Percentiles rank a stretch among this genome's conserved stretches.
phyloP scores from a whole-genome alignment of 1,140 invertebrate species.

The Orchesella cincta region DNA sequence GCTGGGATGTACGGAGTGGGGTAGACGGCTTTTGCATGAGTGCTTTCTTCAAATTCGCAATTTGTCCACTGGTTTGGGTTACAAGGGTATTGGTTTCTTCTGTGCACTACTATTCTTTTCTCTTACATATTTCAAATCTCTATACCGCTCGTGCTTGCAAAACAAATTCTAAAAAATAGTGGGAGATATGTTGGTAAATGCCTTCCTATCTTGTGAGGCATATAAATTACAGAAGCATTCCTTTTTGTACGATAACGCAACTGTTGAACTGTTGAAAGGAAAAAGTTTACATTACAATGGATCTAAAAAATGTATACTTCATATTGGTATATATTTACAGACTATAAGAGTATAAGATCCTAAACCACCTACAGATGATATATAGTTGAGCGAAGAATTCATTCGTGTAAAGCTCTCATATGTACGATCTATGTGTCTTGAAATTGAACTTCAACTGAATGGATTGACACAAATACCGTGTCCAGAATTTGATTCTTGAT shows the following conservation, averaged over 20 bases:
- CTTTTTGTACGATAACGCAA: neutral
- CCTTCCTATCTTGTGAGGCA: neutral
- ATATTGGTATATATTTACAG: neutral
- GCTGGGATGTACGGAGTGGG: neutral
- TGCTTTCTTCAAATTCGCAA: neutral
- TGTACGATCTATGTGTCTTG: neutral
- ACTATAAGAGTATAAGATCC: neutral
- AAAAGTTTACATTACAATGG: neutral
- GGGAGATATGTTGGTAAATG: neutral
- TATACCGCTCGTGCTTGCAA: neutral
- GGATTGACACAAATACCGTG: conserved; percentile 21
- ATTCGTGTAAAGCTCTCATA: neutral
- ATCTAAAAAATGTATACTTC: neutral
- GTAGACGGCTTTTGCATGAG: conserved; percentile 9
- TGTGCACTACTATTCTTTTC: neutral
- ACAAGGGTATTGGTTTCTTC: neutral
- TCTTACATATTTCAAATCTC: neutral
- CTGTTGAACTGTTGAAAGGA: conserved; percentile 14
- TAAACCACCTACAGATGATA: too few species aligned
- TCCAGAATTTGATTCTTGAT: conserved; percentile 15
- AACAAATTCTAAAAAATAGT: neutral
- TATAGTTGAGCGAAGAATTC: neutral
- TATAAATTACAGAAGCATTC: too few species aligned
- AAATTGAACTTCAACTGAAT: neutral
- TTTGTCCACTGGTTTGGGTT: neutral